Evolutionary conservation across 2,113 vertebrate species (phyloP), one percentile per base, ranked within the genome.

Genomic region (Octodon degus): DNA sequence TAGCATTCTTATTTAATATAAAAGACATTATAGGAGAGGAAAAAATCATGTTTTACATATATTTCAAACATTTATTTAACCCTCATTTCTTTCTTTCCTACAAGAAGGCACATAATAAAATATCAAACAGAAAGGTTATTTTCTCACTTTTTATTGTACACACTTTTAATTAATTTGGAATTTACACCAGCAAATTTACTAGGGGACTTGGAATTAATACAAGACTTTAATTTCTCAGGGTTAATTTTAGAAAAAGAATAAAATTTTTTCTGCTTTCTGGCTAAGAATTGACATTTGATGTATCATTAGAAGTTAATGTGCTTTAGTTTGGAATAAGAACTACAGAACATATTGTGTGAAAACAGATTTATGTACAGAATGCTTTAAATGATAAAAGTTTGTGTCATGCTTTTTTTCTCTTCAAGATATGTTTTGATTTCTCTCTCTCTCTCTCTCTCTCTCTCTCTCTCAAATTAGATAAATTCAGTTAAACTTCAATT

Each of bases 261-360:
- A 67, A 89, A 53, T 50, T 34, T 34, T 34, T 62, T 89, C 47
- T 79, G 12, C 53, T 92, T 62, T 79, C 93, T 95, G 70, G 76
- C 89, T 92, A 92, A 83, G n/a, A 88, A 81, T 7, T 96, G 72
- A 74, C 82, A 93, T 96, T 97, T 93, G 85, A 58, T 96, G 25
- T 83, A 86, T 95, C 55, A 94, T 92, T 94, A 80, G 91, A 97
- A 97, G 32, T 96, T 94, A 93, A 87, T 81, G 47, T 90, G 50
- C 6, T 92, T 96, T 94, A 90, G 47, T 91, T 94, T 97, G 94
- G 88, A 97, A 93, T 72, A 67, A 92, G 20, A 97, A 87, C 37
- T 92, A 32, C 65, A 67, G 89, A 92, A 94, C 93, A 95, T 96
- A 95, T 95, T 94, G 85, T 95, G 79, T 96, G 83, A 82, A 92